Percentiles rank a stretch among this genome's conserved stretches.
Evolutionary conservation across 2,888 invertebrate genomes (phyloP).

Genomic region (Phrixothrix hirtus): DNA sequence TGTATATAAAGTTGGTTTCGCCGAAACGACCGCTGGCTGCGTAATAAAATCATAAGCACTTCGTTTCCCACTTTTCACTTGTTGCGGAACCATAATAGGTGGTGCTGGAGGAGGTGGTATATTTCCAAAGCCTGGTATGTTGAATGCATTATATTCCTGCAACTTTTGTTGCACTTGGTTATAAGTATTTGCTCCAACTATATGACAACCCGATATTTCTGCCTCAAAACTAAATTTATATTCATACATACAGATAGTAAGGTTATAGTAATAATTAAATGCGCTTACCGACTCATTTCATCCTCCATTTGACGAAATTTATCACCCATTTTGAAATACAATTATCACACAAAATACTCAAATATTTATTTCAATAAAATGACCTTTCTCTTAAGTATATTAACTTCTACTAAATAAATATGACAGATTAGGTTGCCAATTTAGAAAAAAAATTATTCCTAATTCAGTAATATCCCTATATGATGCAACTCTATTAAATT

Average conservation of each 20-base stretch:
- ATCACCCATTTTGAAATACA: slow-evolving; percentile 45
- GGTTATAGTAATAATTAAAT: too few relatives aligned
- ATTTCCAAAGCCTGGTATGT: slow-evolving; percentile 59
- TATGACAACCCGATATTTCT: slow-evolving; percentile 74
- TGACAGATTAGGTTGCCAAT: too few relatives aligned
- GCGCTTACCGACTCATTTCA: slow-evolving; percentile 83
- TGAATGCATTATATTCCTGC: slow-evolving; percentile 32
- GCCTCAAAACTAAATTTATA: slow-evolving; percentile 88
- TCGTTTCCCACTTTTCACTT: slow-evolving; percentile 61
- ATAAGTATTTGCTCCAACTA: slow-evolving; percentile 75
- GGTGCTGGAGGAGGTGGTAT: slow-evolving; percentile 71
- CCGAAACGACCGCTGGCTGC: slow-evolving; percentile 69
- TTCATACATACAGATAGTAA: too few relatives aligned
- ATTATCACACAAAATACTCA: too few relatives aligned
- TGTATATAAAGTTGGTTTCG: slow-evolving; percentile 71
- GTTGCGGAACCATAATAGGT: slow-evolving; percentile 71
- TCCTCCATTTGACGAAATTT: slow-evolving; percentile 85
- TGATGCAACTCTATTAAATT: too few relatives aligned
- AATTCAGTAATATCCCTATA: too few relatives aligned
- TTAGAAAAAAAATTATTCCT: too few relatives aligned
- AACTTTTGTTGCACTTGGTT: slow-evolving; percentile 40
- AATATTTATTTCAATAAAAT: too few relatives aligned
- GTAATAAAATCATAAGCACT: slow-evolving; percentile 51
- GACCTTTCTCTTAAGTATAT: too few relatives aligned
- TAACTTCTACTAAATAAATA: too few relatives aligned